These are phyloP conservation scores for Magallana nippona DNA, from an alignment of 2,888 invertebrate genomes.

Conservation along the genomic window DNA sequence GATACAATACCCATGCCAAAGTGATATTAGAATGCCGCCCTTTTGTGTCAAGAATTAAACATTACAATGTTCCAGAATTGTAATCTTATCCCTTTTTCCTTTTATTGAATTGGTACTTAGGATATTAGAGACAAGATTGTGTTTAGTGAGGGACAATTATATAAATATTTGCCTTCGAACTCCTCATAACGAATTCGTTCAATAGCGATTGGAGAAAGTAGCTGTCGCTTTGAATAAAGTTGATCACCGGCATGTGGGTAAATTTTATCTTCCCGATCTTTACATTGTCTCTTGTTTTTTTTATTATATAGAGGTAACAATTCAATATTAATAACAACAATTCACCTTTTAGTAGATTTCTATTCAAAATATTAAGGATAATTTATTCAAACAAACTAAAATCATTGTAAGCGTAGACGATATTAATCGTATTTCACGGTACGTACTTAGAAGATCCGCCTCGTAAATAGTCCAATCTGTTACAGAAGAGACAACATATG, in stretches of 20 bases:
- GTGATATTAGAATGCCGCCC: conserved; percentile 23
- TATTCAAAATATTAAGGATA: no score
- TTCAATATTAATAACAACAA: no score
- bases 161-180: conserved; percentile 13
- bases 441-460: no score
- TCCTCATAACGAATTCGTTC: background rate
- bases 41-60: conserved; percentile 32
- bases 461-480: no score
- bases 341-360: no score
- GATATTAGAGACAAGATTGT: background rate
- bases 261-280: no score
- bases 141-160: conserved; percentile 18
- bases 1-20: conserved; percentile 22
- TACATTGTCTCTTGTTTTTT: no score
- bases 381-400: no score
- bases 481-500: no score
- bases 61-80: conserved; percentile 8
- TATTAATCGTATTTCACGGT: no score
- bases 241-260: background rate
- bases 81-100: conserved; percentile 25
- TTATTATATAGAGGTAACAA: no score
- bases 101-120: conserved; percentile 27
- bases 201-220: background rate
- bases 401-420: no score
- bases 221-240: background rate